phyloP scores from a whole-genome alignment of 2,113 vertebrate genomes.

The Barbus barbus region DNA sequence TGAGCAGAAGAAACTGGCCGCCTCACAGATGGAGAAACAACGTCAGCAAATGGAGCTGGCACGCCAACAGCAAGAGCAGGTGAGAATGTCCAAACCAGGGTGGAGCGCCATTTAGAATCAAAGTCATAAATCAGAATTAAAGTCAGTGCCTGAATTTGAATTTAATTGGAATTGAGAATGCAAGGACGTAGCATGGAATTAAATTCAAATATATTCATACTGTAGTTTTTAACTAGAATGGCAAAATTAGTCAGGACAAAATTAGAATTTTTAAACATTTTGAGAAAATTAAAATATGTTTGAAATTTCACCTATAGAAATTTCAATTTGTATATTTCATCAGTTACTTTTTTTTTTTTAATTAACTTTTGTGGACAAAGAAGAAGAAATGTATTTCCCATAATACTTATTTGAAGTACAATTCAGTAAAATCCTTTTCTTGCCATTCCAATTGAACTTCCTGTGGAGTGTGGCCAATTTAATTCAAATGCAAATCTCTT shows the following conservation, averaged over 20 bases:
- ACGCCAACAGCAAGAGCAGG: conserved; percentile 98
- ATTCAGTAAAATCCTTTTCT: not conserved
- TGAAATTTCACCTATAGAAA: not conserved
- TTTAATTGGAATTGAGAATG: not conserved
- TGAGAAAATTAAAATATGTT: not conserved
- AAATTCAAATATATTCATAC: no score
- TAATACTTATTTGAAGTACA: not conserved
- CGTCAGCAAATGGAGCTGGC: conserved; percentile 99
- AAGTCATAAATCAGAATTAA: not conserved
- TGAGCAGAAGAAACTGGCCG: conserved; percentile 97
- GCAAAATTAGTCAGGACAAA: not conserved
- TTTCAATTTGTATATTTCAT: not conserved
- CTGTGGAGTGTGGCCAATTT: no score
- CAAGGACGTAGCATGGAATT: no score
- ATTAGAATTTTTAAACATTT: not conserved
- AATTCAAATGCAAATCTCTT: not conserved
- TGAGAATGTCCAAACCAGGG: conserved; percentile 68
- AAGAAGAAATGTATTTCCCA: not conserved
- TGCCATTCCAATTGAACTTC: not conserved
- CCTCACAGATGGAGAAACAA: conserved; percentile 98
- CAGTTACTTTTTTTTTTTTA: not conserved
- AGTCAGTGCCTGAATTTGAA: not conserved
- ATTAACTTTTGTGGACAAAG: not conserved
- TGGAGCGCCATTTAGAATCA: not conserved
- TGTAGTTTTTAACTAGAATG: not conserved